A percentile compares a stretch with the other conserved stretches of the same genome.
phyloP scores from a whole-genome alignment of 2,888 invertebrate genomes.

The Subacronicta megacephala region DNA sequence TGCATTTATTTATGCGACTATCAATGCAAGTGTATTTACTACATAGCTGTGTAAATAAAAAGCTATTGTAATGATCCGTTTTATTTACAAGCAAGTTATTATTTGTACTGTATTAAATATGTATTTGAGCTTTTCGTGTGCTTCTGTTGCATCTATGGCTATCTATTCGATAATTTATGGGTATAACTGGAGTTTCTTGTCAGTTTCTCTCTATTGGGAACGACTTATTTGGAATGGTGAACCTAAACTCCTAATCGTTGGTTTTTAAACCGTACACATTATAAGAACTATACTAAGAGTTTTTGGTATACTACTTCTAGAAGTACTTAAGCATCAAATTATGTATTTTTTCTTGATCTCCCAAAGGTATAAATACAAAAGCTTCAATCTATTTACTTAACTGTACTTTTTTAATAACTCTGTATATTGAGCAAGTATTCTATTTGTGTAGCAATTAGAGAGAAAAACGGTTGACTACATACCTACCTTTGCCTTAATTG shows the following conservation, averaged over 20 bases:
- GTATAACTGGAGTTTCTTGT: no score
- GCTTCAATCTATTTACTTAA: background rate
- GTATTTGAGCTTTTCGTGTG: conserved; percentile 5
- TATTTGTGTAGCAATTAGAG: conserved; percentile 45
- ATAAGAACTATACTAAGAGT: no score
- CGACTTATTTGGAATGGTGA: no score
- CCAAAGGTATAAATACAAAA: background rate
- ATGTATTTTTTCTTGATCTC: no score
- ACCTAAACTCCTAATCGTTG: no score
- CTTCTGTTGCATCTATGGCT: conserved; percentile 15
- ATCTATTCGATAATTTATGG: no score
- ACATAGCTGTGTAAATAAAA: conserved; percentile 47
- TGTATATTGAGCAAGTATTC: conserved; percentile 27
- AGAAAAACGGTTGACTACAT: conserved; percentile 34
- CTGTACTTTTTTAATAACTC: no score
- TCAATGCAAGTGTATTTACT: conserved; percentile 45
- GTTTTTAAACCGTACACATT: no score
- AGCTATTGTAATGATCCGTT: conserved; percentile 42
- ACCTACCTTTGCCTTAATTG: conserved; percentile 45
- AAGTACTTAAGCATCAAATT: no score
- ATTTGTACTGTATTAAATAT: conserved; percentile 27
- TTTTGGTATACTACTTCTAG: no score
- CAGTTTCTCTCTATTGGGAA: no score
- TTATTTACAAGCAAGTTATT: conserved; percentile 40
- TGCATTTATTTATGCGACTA: conserved; percentile 59